Evolutionary conservation across 2,113 vertebrate genomes (phyloP).

Genomic region (Platichthys flesus): DNA sequence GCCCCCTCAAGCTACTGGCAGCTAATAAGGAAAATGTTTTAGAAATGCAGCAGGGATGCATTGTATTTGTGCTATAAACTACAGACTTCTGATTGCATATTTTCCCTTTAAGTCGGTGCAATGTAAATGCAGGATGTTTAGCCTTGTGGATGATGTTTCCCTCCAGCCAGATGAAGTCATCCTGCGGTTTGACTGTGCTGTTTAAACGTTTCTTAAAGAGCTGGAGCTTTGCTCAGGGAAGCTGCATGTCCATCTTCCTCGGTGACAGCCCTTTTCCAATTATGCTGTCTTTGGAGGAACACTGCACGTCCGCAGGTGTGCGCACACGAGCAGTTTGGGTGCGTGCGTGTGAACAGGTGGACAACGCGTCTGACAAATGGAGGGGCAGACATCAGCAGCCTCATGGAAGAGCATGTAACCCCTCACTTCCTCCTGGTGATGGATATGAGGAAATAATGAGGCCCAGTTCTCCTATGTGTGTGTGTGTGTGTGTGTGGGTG

Average conservation of each 20-base stretch:
- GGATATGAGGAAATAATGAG: constrained; percentile 78
- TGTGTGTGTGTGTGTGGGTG: constrained; percentile 21
- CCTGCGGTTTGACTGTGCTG: constrained; percentile 11
- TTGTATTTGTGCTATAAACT: constrained; percentile 30
- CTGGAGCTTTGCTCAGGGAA: constrained; percentile 11
- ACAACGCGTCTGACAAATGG: constrained; percentile 62
- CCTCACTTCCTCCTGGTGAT: constrained; percentile 58
- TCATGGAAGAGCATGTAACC: constrained; percentile 53
- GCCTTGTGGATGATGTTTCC: constrained; percentile 21
- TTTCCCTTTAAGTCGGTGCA: constrained; percentile 20
- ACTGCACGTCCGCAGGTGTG: constrained; percentile 34
- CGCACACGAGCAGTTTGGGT: background rate
- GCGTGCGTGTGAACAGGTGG: background rate
- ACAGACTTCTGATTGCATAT: constrained; percentile 12
- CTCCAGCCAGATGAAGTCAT: constrained; percentile 35
- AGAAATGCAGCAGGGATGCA: background rate
- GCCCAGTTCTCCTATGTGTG: constrained; percentile 37
- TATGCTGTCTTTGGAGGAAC: constrained; percentile 44
- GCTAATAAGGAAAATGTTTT: constrained; percentile 21
- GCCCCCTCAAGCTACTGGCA: constrained; percentile 7
- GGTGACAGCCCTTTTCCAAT: constrained; percentile 65
- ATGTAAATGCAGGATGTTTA: constrained; percentile 35
- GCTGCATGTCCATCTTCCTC: constrained; percentile 61
- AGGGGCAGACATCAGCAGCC: constrained; percentile 61
- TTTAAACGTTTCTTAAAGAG: constrained; percentile 50